A percentile compares a stretch with the other conserved stretches of the same genome.
phyloP scores from a whole-genome alignment of 2,797 vertebrate species.

The Chromobotia macracanthus region DNA sequence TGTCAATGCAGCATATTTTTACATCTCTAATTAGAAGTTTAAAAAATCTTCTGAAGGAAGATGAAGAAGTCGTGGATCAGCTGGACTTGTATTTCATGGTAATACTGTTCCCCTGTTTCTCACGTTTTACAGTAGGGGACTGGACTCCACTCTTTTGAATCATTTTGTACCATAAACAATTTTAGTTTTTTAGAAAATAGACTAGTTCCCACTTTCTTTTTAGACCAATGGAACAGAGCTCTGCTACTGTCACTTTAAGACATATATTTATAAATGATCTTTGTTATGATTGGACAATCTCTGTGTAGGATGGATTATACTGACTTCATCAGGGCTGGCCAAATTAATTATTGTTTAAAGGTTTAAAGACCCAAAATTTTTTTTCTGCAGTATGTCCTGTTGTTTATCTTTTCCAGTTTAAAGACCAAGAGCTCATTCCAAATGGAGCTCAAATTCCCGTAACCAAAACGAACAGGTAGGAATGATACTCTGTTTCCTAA shows the following conservation, averaged over 20 bases:
- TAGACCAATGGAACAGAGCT: too few species aligned
- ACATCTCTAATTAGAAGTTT: slow-evolving; percentile 61
- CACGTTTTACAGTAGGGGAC: neutral
- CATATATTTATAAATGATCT: too few species aligned
- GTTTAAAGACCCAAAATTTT: too few species aligned
- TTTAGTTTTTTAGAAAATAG: too few species aligned
- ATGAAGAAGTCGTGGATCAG: slow-evolving; percentile 61
- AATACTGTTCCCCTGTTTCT: slow-evolving; percentile 44
- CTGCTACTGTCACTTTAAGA: too few species aligned
- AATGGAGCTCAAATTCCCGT: slow-evolving; percentile 69
- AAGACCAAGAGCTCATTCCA: slow-evolving; percentile 68
- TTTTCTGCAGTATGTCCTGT: neutral
- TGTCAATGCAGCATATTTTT: neutral
- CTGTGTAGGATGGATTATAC: too few species aligned
- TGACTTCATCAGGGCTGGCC: too few species aligned
- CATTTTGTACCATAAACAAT: too few species aligned
- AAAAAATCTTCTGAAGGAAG: slow-evolving; percentile 63
- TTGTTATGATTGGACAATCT: too few species aligned
- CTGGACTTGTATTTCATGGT: slow-evolving; percentile 71
- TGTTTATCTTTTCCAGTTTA: slow-evolving; percentile 41
- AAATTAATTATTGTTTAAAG: too few species aligned
- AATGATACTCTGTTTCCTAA: neutral
- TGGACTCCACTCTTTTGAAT: too few species aligned
- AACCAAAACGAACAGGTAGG: slow-evolving; percentile 73
- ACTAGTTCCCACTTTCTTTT: too few species aligned